Base-by-base conservation (phyloP, 2,888 invertebrate genomes). In the Cerceris rybyensis region DNA sequence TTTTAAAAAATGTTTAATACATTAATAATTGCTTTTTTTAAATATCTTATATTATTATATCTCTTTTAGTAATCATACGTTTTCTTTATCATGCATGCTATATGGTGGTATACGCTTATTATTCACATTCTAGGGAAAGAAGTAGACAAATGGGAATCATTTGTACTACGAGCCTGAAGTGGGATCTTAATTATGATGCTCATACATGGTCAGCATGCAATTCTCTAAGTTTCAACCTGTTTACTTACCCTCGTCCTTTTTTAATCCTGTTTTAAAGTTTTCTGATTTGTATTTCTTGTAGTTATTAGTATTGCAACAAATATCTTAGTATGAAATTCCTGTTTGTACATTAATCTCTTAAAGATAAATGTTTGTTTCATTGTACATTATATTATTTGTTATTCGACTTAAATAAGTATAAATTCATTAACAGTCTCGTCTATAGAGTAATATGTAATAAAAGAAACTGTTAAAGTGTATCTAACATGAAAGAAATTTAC, bases 51-150 rank as follows among this genome's bases (percentile, higher is more conserved):
- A 28, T 1, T 28, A 59, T 11, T 59, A 13, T 41, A 14, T 28
- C 17, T 28, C 41, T 43, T 43, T 17, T 11, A 50, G 46, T 46
- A 46, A 11, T 46, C 11, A 46, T 52, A 55, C 13, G 50, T 39
- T n/a, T 64, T 66, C 39, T 69, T 55, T 55, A 49, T 73, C 75
- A 50, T 88, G 91, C 91, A 91, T 91, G 91, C 75, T 79, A 78
- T 75, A 63, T 71, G 66, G 80, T 87, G 83, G 88, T 85, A 86
- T 85, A 89, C 81, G 87, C 82, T 85, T 86, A 61, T 85, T 89
- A 85, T 91, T 89, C 87, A 88, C 80, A 82, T 92, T 92, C 87
- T 91, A 92, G 92, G 91, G 88, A 86, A 92, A 85, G 90, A 91
- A 91, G 88, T 92, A 92, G 88, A 87, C 86, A 86, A 86, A 87